phyloP scores from a whole-genome alignment of 2,113 vertebrate genomes.

The Porphyrio hochstetteri region DNA sequence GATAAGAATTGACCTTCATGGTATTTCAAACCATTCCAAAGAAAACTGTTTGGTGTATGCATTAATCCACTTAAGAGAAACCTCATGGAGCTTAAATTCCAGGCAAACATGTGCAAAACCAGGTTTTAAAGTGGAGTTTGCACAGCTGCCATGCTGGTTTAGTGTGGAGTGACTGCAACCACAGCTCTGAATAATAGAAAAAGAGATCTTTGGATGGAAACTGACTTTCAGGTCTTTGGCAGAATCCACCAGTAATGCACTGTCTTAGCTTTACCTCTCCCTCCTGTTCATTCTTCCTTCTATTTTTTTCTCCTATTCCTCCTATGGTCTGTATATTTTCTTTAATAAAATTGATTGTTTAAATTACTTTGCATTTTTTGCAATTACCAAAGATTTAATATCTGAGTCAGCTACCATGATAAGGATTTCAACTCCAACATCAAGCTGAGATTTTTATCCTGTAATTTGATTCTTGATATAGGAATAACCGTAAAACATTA shows the following conservation, averaged over 20 bases:
- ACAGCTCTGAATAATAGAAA: not conserved
- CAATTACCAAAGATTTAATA: not conserved
- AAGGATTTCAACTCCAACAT: not conserved
- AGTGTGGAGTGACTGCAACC: not conserved
- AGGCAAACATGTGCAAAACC: conserved; percentile 29
- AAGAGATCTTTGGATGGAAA: not conserved
- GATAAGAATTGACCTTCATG: conserved; percentile 23
- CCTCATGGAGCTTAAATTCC: conserved; percentile 39
- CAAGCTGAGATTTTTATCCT: not conserved
- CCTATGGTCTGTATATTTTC: not conserved
- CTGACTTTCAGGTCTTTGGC: not conserved
- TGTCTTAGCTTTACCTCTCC: not conserved
- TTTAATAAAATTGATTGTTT: not conserved
- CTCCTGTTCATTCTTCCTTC: not conserved
- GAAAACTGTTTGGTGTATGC: not conserved
- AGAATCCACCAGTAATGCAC: not conserved
- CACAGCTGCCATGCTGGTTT: conserved; percentile 12
- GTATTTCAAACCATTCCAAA: not conserved
- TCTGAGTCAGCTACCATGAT: not conserved
- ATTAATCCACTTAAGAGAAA: conserved; percentile 38
- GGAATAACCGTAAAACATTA: not conserved
- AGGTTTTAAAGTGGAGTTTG: conserved; percentile 34
- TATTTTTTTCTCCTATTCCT: not conserved
- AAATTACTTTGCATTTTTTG: not conserved
- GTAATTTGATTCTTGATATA: not conserved